phyloP scores from a whole-genome alignment of 2,113 vertebrate species.

The Sminthopsis crassicaudata region DNA sequence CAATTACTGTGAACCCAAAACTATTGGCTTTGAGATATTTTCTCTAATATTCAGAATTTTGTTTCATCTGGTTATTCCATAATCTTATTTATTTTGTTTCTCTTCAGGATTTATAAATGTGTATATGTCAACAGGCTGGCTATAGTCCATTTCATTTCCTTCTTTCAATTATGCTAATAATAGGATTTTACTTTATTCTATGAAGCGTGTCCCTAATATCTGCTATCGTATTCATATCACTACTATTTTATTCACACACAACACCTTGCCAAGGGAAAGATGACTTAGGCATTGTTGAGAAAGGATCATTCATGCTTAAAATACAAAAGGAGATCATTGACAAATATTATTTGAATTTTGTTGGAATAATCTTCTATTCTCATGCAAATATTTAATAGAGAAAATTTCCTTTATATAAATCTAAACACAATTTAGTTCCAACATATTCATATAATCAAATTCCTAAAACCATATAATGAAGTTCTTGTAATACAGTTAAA shows the following conservation, averaged over 20 bases:
- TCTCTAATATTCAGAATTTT: conserved; percentile 38
- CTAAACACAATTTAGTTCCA: conserved; percentile 49
- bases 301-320: neutral
- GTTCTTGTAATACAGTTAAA: conserved; percentile 16
- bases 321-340: neutral
- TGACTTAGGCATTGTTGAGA: neutral
- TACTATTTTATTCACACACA: neutral
- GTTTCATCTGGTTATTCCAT: neutral
- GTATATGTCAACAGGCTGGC: conserved; percentile 32
- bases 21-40: conserved; percentile 85
- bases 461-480: conserved; percentile 11
- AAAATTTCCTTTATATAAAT: conserved; percentile 13
- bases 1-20: conserved; percentile 94
- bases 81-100: conserved; percentile 24
- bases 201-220: neutral
- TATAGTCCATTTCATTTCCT: conserved; percentile 68
- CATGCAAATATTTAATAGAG: conserved; percentile 35
- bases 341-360: neutral
- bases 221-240: neutral
- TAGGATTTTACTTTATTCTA: conserved; percentile 13
- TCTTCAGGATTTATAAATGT: conserved; percentile 56
- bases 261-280: neutral
- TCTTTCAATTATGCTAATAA: conserved; percentile 50
- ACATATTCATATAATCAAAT: conserved; percentile 33
- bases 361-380: conserved; percentile 41